Conservation (phyloP, 1,140 invertebrate species). For the Sarcophaga peregrina region DNA sequence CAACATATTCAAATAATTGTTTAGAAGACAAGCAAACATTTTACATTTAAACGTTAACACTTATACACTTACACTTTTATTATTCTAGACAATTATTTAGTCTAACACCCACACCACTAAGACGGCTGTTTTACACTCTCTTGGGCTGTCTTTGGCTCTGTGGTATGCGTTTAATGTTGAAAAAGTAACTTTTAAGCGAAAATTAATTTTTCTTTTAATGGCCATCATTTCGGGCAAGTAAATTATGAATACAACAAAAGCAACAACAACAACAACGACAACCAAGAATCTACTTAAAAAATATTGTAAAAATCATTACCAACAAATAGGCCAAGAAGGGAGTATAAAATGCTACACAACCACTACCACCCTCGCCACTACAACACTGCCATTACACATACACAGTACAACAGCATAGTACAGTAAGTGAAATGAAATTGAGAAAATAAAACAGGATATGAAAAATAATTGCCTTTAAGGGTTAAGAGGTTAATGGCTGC, state of each 20-base stretch:
- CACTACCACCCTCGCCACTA: not conserved
- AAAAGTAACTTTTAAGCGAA: constrained; percentile 38
- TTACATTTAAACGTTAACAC: not conserved
- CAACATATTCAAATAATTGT: no score
- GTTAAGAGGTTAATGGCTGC: constrained; percentile 12
- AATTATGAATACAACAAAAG: constrained; percentile 5
- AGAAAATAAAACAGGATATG: not conserved
- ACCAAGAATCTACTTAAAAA: no score
- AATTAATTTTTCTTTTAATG: constrained; percentile 41
- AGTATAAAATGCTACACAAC: not conserved
- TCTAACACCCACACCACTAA: no score
- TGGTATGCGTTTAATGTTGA: no score
- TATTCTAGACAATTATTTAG: no score
- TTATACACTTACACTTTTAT: no score
- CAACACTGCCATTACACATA: no score
- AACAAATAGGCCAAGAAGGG: not conserved
- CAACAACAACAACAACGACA: not conserved
- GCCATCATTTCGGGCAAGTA: constrained; percentile 33
- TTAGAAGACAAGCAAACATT: not conserved
- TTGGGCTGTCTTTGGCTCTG: no score
- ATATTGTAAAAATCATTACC: not conserved
- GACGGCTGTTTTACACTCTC: no score
- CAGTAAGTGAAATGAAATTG: no score
- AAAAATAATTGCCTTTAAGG: not conserved
- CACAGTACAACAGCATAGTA: no score